Evolutionary conservation across 2,888 invertebrate species (phyloP).

Genomic region (Epicampocera succincta): DNA sequence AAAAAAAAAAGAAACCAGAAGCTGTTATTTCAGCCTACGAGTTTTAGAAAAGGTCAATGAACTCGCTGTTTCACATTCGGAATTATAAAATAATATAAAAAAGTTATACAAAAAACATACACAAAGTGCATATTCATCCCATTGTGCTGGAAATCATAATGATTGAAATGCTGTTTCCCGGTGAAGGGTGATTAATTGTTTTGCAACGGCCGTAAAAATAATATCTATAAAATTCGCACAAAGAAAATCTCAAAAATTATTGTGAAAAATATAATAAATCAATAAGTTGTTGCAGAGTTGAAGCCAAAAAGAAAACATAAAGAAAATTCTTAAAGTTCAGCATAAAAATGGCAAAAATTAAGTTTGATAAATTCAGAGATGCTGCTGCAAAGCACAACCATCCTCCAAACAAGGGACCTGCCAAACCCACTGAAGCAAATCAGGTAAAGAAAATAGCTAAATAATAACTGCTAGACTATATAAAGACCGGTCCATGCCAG

Average conservation of each 20-base stretch:
- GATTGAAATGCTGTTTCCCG: conserved; percentile 16
- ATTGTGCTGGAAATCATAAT: conserved; percentile 10
- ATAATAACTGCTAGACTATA: too few species aligned
- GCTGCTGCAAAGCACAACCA: conserved; percentile 20
- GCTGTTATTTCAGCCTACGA: not conserved
- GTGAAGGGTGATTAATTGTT: conserved; percentile 59
- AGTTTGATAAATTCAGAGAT: conserved; percentile 41
- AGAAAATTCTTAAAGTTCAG: conserved; percentile 1
- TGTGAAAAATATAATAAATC: not conserved
- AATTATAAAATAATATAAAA: not conserved
- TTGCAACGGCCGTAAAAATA: conserved; percentile 12
- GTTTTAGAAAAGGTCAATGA: conserved; percentile 14
- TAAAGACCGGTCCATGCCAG: too few species aligned
- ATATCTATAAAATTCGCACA: conserved; percentile 33
- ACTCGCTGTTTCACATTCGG: not conserved
- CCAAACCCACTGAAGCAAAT: not conserved
- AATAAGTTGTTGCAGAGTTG: conserved; percentile 20
- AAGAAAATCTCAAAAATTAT: conserved; percentile 29
- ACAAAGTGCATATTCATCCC: conserved; percentile 1
- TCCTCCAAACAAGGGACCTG: not conserved
- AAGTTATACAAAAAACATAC: not conserved
- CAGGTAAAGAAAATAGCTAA: conserved; percentile 31
- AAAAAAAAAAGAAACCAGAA: not conserved
- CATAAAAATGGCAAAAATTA: conserved; percentile 52
- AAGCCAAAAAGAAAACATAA: not conserved